Percentiles rank a stretch among this genome's conserved stretches.
phyloP scores from a whole-genome alignment of 2,113 vertebrate species.

The Pachyramphus minor region DNA sequence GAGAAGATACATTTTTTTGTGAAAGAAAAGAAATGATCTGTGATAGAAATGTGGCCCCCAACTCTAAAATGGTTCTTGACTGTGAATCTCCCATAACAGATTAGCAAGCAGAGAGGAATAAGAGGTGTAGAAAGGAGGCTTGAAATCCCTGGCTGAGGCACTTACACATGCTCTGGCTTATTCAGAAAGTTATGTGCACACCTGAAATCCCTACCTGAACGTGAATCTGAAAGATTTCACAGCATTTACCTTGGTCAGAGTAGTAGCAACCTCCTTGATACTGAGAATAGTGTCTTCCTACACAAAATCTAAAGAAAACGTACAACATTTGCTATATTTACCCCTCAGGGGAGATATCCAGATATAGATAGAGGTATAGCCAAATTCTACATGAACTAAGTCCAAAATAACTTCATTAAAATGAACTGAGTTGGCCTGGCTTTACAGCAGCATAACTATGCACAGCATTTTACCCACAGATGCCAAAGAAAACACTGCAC shows the following conservation, averaged over 20 bases:
- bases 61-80: background rate
- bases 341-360: background rate
- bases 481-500: constrained; percentile 50
- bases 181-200: background rate
- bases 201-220: background rate
- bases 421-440: background rate
- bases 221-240: background rate
- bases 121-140: accelerated
- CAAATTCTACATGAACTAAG: constrained; percentile 14
- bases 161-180: background rate
- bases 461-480: background rate
- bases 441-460: constrained; percentile 24
- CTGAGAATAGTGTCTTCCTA: background rate
- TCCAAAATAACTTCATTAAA: constrained; percentile 52
- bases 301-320: background rate
- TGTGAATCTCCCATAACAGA: background rate
- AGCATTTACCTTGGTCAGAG: background rate
- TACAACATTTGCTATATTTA: background rate
- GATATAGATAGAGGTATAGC: background rate
- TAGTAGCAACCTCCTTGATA: background rate
- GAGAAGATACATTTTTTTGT: background rate
- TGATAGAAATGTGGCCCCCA: background rate
- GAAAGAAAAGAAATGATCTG: background rate
- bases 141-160: background rate
- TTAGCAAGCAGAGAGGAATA: background rate